Conservation (phyloP, 2,113 vertebrate species). For the Leiothrix lutea region DNA sequence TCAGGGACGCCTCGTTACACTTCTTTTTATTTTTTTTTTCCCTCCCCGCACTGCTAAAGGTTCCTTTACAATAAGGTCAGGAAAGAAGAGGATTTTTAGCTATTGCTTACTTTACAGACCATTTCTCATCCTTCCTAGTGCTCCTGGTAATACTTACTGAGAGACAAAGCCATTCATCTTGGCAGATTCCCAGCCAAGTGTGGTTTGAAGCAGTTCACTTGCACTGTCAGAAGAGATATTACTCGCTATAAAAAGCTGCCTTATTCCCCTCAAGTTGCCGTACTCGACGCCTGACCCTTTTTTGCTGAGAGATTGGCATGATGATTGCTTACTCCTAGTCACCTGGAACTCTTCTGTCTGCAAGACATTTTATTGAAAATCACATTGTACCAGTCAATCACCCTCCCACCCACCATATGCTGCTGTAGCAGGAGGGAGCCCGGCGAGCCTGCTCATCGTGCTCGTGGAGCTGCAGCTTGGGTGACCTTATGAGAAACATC, state of each 20-base stretch:
- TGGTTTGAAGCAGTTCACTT: conserved; percentile 58
- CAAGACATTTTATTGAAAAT: conserved; percentile 59
- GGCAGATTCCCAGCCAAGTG: conserved; percentile 43
- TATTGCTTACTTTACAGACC: conserved; percentile 49
- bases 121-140: conserved; percentile 55
- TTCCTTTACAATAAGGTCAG: conserved; percentile 39
- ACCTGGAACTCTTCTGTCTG: conserved; percentile 65
- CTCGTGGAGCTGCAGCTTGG: not conserved
- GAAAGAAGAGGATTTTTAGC: conserved; percentile 14
- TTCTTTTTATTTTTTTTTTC: not conserved
- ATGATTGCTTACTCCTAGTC: conserved; percentile 57
- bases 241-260: conserved; percentile 68
- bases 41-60: not conserved
- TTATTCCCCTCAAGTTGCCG: conserved; percentile 28
- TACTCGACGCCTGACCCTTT: conserved; percentile 54
- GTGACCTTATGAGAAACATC: not conserved
- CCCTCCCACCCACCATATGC: conserved; percentile 48
- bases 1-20: not conserved
- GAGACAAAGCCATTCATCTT: conserved; percentile 73
- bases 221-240: conserved; percentile 76
- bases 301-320: conserved; percentile 39
- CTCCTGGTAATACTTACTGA: conserved; percentile 61
- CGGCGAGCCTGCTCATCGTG: not conserved
- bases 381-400: conserved; percentile 61
- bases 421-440: conserved; percentile 34